Conservation (phyloP, 2,888 invertebrate genomes). For the Peribatodes rhomboidaria region DNA sequence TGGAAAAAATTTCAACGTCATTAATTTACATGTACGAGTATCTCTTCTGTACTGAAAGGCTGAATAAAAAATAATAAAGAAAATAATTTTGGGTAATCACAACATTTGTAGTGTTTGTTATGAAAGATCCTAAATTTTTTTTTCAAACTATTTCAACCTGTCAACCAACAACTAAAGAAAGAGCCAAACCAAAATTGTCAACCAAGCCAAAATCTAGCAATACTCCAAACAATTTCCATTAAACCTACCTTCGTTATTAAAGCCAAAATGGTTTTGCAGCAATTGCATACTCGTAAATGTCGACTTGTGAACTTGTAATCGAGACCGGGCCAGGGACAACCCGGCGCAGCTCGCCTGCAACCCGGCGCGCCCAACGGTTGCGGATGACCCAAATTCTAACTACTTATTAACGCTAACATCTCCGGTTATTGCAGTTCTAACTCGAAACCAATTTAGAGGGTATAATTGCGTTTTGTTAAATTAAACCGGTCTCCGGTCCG, state of each 20-base stretch:
- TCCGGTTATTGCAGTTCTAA: constrained; percentile 49
- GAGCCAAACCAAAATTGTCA: no score
- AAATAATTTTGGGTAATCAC: no score
- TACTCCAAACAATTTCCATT: not conserved
- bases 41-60: no score
- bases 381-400: constrained; percentile 59
- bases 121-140: no score
- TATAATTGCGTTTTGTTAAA: constrained; percentile 49
- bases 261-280: not conserved
- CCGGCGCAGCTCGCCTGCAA: constrained; percentile 37
- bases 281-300: not conserved
- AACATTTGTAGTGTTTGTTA: no score
- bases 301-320: constrained; percentile 37
- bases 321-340: not conserved
- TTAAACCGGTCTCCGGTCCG: constrained; percentile 29
- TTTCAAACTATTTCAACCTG: not conserved
- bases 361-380: constrained; percentile 45
- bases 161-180: not conserved
- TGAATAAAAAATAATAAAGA: no score
- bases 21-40: no score
- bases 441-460: constrained; percentile 47
- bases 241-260: not conserved
- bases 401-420: constrained; percentile 54
- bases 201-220: no score
- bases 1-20: no score